Base-by-base conservation (phyloP, 2,888 invertebrate species). In the Chloromyia formosa region DNA sequence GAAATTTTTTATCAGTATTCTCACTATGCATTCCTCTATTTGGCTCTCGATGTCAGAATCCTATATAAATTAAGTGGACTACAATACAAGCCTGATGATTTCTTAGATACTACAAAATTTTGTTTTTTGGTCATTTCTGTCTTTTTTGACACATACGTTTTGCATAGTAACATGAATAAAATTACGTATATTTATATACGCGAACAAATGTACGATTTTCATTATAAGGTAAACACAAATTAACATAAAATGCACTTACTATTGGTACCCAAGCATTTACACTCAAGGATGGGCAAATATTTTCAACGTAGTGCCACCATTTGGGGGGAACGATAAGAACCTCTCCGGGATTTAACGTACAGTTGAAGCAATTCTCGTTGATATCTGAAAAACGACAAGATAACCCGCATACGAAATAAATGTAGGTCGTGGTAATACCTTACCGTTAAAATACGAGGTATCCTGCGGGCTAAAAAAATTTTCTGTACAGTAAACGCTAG, bases 271-370 rank as follows among this genome's bases (percentile, higher is more conserved):
- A 92, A 53, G 87, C 86, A 81, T 92, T 92, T 5, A 92, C 85
- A 73, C 90, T 87, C 42, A 92, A 88, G 64, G 91, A 83, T 2
- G 88, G 86, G 87, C 95, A 93, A 42, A 90, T 84, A 82, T 96
- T 96, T 84, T 95, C 94, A 0, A 97, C 98, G 86, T 93, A 97
- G 86, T 98, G 98, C 98, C 98, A 98, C 97, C 98, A 98, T 76
- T 94, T 93, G 76, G 90, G 89, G 0, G 98, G 98, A 7, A 98
- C 93, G 80, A 94, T 89, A 45, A 98, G 86, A 0, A 95, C 93
- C 85, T 98, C 95, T 0, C 96, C 96, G 10, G 95, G 92, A 61
- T 90, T 87, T 68, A 98, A 85, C 73, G 89, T 88, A 40, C 95
- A 89, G 77, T 90, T 84, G 77, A 87, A 86, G 0, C 86, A 87